phyloP scores from a whole-genome alignment of 2,888 invertebrate genomes.

The Nycteola revayana region DNA sequence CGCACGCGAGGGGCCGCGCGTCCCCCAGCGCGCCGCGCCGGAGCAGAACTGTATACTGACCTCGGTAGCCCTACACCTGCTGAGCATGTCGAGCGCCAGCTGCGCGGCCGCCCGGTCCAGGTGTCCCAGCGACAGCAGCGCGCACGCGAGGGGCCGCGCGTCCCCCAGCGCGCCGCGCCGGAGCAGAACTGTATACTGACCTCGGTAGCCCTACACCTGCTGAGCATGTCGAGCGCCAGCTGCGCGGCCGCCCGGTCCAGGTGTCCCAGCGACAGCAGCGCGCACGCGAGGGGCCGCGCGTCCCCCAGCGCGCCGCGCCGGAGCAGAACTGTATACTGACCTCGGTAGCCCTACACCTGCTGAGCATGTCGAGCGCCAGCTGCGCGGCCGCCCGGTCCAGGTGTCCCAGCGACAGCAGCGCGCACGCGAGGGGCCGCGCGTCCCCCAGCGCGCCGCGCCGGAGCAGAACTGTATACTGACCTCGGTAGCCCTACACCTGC shows the following conservation, averaged over 20 bases:
- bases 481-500: slow-evolving; percentile 85
- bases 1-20: slow-evolving; percentile 76
- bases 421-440: slow-evolving; percentile 69
- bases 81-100: slow-evolving; percentile 95
- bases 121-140: slow-evolving; percentile 92
- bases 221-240: slow-evolving; percentile 95
- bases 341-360: slow-evolving; percentile 84
- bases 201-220: slow-evolving; percentile 43
- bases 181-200: not conserved
- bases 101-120: slow-evolving; percentile 86
- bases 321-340: not conserved
- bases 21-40: too few species aligned
- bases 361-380: slow-evolving; percentile 95
- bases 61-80: slow-evolving; percentile 85
- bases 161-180: too few species aligned
- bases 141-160: slow-evolving; percentile 76
- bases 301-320: not conserved
- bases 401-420: slow-evolving; percentile 92
- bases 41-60: not conserved
- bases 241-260: slow-evolving; percentile 86
- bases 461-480: not conserved
- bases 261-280: slow-evolving; percentile 92
- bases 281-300: slow-evolving; percentile 74
- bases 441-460: not conserved
- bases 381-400: slow-evolving; percentile 86